These are phyloP conservation scores for Nemapogon koenigi DNA, from an alignment of 2,888 invertebrate genomes.

Conservation along the genomic window DNA sequence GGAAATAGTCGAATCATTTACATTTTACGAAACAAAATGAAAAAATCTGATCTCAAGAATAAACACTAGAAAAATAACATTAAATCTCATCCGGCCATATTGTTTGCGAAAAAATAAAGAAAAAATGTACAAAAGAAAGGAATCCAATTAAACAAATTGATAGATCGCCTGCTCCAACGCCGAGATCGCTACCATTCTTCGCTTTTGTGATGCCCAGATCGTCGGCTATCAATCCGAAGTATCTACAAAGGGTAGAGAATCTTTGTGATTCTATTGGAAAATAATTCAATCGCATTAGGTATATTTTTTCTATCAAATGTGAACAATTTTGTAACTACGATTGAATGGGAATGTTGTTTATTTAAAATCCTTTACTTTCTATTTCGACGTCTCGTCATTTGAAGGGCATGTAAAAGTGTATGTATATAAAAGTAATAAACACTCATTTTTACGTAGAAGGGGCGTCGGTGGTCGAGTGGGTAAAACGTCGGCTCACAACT, in stretches of 20 bases:
- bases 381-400: no score
- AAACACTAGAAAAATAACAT: slow-evolving; percentile 34
- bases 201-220: slow-evolving; percentile 49
- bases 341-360: no score
- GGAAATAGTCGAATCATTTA: no score
- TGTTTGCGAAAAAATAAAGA: slow-evolving; percentile 30
- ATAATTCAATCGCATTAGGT: slow-evolving; percentile 13
- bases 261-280: slow-evolving; percentile 32
- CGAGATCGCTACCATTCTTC: slow-evolving; percentile 28
- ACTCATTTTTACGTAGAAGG: no score
- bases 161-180: slow-evolving; percentile 26
- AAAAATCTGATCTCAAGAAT: no score
- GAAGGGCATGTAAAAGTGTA: no score
- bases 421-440: no score
- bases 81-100: slow-evolving; percentile 38
- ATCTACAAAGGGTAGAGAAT: slow-evolving; percentile 31
- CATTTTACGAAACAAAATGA: no score
- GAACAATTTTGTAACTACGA: background rate
- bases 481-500: no score
- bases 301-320: background rate
- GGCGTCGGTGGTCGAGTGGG: no score
- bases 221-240: slow-evolving; percentile 31
- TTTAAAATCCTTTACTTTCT: no score
- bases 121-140: slow-evolving; percentile 34
- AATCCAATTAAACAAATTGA: slow-evolving; percentile 60